phyloP scores from a whole-genome alignment of 1,140 invertebrate species.

The Propsilocerus akamusi region DNA sequence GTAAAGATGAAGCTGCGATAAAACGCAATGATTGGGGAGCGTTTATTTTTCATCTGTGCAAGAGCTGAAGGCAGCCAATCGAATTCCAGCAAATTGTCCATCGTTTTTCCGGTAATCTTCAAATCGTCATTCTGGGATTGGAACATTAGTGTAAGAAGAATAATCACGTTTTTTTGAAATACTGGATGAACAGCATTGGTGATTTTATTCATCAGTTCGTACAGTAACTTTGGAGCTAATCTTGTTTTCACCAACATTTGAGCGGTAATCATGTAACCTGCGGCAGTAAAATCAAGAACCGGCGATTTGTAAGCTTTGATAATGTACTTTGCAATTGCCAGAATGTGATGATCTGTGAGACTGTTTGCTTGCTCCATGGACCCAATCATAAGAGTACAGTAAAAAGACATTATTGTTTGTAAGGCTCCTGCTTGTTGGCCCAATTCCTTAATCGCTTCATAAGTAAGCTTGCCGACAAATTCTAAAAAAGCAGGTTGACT shows the following conservation, averaged over 20 bases:
- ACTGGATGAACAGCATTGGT: slow-evolving; percentile 29
- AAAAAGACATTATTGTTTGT: slow-evolving; percentile 57
- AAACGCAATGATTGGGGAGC: slow-evolving; percentile 31
- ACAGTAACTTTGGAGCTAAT: slow-evolving; percentile 36
- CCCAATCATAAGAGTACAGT: slow-evolving; percentile 49
- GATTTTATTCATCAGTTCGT: slow-evolving; percentile 38
- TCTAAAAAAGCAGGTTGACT: slow-evolving; percentile 48
- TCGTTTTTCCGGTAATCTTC: slow-evolving; percentile 28
- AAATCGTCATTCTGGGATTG: slow-evolving; percentile 32
- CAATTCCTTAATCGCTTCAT: slow-evolving; percentile 42
- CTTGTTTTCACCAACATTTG: slow-evolving; percentile 43
- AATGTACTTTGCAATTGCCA: slow-evolving; percentile 46
- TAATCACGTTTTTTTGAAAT: slow-evolving; percentile 31
- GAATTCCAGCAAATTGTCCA: slow-evolving; percentile 28
- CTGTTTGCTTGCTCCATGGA: slow-evolving; percentile 32
- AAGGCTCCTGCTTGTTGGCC: slow-evolving; percentile 34
- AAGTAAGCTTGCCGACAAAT: slow-evolving; percentile 49
- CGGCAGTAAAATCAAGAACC: slow-evolving; percentile 46
- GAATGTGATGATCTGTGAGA: slow-evolving; percentile 47
- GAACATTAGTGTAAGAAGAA: slow-evolving; percentile 39
- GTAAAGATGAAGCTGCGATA: slow-evolving; percentile 28
- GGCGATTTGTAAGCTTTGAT: slow-evolving; percentile 44
- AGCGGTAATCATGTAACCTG: slow-evolving; percentile 52
- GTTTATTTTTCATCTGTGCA: slow-evolving; percentile 26
- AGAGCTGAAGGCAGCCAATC: slow-evolving; percentile 30